Percentiles rank a stretch among this genome's conserved stretches.
Conservation (phyloP, 2,888 invertebrate species). For the Sylvicola cinctus region DNA sequence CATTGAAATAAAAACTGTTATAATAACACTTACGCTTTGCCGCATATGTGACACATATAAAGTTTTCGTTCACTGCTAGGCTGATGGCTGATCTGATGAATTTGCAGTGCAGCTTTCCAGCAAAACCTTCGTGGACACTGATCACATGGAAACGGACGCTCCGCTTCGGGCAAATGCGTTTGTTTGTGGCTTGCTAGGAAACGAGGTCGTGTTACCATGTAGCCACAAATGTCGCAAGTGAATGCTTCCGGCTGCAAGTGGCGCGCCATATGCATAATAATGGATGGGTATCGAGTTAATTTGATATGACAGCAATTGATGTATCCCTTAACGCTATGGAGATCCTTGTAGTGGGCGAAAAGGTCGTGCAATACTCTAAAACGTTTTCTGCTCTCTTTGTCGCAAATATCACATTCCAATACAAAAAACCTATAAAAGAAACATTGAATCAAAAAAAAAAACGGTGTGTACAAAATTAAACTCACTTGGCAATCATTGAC, state of each 20-base stretch:
- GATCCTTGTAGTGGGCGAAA: slow-evolving; percentile 4
- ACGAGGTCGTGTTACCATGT: slow-evolving; percentile 7
- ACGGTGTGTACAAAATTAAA: not conserved
- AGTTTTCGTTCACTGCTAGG: slow-evolving; percentile 5
- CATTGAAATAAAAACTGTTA: too few relatives aligned
- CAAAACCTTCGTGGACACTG: slow-evolving; percentile 6
- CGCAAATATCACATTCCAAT: slow-evolving; percentile 6
- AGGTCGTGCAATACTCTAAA: slow-evolving; percentile 1
- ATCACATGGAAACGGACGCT: slow-evolving; percentile 7
- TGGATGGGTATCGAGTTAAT: slow-evolving; percentile 6
- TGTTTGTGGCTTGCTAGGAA: slow-evolving; percentile 7
- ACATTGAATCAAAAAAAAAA: too few relatives aligned
- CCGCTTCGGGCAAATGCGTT: slow-evolving; percentile 7
- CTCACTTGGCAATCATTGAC: slow-evolving; percentile 5
- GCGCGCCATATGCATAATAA: slow-evolving; percentile 7
- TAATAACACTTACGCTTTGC: slow-evolving; percentile 5
- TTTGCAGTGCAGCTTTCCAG: slow-evolving; percentile 8
- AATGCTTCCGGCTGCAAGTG: slow-evolving; percentile 8
- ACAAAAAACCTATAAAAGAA: slow-evolving; percentile 4
- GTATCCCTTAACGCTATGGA: slow-evolving; percentile 5
- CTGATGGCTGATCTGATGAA: slow-evolving; percentile 8
- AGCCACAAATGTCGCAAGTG: slow-evolving; percentile 7
- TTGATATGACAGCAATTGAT: slow-evolving; percentile 6
- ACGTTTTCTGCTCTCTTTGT: slow-evolving; percentile 2
- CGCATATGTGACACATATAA: slow-evolving; percentile 6